These are phyloP conservation scores for human DNA, from an alignment of 2,113 vertebrate species.

Conservation along the genomic window DNA sequence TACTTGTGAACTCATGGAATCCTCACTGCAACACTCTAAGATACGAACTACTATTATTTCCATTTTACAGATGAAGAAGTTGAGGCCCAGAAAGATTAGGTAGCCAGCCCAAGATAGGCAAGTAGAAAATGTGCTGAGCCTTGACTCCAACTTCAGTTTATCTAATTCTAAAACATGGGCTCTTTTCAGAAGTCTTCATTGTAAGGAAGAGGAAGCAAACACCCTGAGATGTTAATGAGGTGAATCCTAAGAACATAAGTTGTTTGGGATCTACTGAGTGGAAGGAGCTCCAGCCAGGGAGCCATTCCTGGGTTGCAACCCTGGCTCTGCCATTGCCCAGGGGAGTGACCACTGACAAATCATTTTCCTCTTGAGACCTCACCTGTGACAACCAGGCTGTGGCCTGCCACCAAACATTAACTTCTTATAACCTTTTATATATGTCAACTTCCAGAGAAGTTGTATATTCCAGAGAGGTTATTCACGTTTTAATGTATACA, in stretches of 20 bases:
- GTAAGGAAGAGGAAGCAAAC: neutral
- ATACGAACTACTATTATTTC: neutral
- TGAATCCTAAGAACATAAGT: neutral
- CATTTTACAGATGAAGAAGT: neutral
- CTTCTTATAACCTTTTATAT: neutral
- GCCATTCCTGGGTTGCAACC: neutral
- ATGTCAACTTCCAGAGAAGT: neutral
- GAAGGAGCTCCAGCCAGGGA: neutral
- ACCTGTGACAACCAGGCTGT: neutral
- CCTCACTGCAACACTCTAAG: neutral
- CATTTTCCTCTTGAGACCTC: too few relatives aligned
- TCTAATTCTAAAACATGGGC: neutral
- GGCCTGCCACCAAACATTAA: neutral
- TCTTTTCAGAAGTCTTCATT: neutral
- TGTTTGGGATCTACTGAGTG: neutral
- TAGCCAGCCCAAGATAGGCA: neutral
- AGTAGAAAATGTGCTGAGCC: neutral
- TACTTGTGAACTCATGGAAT: neutral
- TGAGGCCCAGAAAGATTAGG: neutral
- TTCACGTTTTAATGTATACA: neutral
- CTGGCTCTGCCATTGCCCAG: neutral
- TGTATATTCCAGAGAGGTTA: neutral
- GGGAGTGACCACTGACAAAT: neutral
- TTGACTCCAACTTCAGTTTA: neutral
- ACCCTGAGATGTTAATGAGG: neutral